These are phyloP conservation scores for Aurelia coerulea DNA, from an alignment of 30 jellyfish, hydroid and myxozoan species.

Conservation along the genomic window DNA sequence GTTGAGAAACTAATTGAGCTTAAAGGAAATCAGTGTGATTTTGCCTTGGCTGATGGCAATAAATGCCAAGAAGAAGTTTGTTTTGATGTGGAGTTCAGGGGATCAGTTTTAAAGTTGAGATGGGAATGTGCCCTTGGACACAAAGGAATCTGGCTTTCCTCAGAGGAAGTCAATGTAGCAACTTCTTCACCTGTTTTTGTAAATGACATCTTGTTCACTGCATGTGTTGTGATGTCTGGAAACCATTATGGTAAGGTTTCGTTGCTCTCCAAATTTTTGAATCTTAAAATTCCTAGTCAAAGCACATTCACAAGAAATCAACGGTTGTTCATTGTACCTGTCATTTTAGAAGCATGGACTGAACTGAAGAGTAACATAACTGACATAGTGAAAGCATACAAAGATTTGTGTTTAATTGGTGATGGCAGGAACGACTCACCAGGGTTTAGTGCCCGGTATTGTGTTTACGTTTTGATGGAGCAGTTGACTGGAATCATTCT, in stretches of 20 bases:
- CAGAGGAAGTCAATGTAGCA: too few species aligned
- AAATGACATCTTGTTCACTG: too few species aligned
- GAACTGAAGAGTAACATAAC: neutral
- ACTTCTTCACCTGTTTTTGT: too few species aligned
- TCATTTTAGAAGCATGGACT: slow-evolving; percentile 24
- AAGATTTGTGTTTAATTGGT: slow-evolving; percentile 31
- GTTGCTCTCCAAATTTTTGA: too few species aligned
- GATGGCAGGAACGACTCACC: slow-evolving; percentile 66
- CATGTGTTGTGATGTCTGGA: too few species aligned
- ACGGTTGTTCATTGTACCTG: slow-evolving; percentile 2
- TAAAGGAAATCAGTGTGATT: slow-evolving; percentile 5
- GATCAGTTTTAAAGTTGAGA: neutral
- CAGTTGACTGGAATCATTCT: slow-evolving; percentile 5
- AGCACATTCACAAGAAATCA: slow-evolving; percentile 23
- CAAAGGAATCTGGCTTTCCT: too few species aligned
- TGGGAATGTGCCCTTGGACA: too few species aligned
- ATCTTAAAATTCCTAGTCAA: neutral
- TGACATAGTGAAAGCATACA: neutral
- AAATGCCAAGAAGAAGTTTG: slow-evolving; percentile 5
- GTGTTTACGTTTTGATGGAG: slow-evolving; percentile 36
- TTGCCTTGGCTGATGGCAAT: slow-evolving; percentile 1
- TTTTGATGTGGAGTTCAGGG: neutral
- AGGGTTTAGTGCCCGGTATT: slow-evolving; percentile 33
- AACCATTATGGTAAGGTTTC: too few species aligned
- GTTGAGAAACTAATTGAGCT: slow-evolving; percentile 15